A percentile compares a stretch with the other conserved stretches of the same genome.
These are phyloP conservation scores for Orientallactaga bullata DNA, from an alignment of 2,113 vertebrate species.

Conservation along the genomic window DNA sequence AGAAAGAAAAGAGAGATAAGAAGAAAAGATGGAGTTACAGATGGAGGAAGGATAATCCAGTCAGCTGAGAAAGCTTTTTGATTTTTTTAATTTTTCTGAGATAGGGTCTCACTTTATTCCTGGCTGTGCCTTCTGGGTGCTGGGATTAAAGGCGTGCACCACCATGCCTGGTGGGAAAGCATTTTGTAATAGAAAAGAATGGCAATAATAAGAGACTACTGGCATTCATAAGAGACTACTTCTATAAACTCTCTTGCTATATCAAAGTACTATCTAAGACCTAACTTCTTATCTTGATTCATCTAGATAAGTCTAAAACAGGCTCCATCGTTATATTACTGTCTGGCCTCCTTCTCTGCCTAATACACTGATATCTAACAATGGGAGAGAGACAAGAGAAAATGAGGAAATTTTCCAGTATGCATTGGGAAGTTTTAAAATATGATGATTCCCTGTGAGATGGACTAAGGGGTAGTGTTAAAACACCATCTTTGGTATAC, in stretches of 20 bases:
- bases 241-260: neutral
- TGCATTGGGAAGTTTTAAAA: neutral
- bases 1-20: neutral
- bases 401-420: neutral
- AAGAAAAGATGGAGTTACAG: neutral
- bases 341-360: neutral
- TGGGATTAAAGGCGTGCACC: too few species aligned
- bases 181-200: neutral
- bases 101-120: too few species aligned
- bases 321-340: neutral
- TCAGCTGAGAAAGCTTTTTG: too few species aligned
- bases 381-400: neutral
- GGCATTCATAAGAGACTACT: neutral
- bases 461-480: neutral
- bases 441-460: neutral
- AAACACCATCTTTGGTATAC: fast-evolving
- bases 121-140: too few species aligned
- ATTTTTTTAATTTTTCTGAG: too few species aligned
- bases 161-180: neutral
- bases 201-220: neutral
- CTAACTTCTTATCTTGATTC: too few species aligned
- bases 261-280: too few species aligned
- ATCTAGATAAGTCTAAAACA: neutral
- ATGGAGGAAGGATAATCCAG: neutral
- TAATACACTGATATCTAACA: neutral